A percentile compares a stretch with the other conserved stretches of the same genome.
Conservation (phyloP, 2,797 vertebrate genomes). For the Malacoctenus gilli region DNA sequence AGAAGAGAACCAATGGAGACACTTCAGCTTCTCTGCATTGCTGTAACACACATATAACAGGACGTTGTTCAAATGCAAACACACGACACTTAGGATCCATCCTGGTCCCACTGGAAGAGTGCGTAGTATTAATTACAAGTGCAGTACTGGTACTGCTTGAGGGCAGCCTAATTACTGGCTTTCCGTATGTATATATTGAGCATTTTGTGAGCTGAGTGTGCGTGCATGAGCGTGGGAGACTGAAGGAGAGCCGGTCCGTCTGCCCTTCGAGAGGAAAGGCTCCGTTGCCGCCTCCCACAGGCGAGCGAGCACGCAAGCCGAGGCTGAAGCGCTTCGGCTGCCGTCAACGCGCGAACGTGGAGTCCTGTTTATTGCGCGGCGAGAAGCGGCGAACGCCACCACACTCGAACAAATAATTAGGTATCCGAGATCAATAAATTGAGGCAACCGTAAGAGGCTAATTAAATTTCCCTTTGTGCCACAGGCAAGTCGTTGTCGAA, state of each 20-base stretch:
- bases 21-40: too few relatives aligned
- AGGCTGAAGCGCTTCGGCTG: not conserved
- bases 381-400: not conserved
- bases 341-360: not conserved
- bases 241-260: not conserved
- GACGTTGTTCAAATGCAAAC: too few relatives aligned
- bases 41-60: too few relatives aligned
- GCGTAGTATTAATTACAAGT: too few relatives aligned
- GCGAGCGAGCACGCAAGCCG: not conserved
- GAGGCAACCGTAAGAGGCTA: not conserved
- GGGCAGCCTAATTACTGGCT: not conserved
- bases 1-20: too few relatives aligned
- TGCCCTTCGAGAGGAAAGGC: not conserved
- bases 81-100: too few relatives aligned
- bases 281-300: not conserved
- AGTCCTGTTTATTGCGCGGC: not conserved
- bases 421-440: not conserved
- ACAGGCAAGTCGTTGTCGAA: not conserved
- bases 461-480: not conserved
- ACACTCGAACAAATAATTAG: not conserved
- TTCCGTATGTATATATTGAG: not conserved
- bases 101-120: too few relatives aligned
- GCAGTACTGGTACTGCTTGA: too few relatives aligned
- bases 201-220: not conserved
- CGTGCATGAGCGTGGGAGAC: not conserved